Evolutionary conservation across 1,140 invertebrate genomes (phyloP), one percentile per base, ranked within the genome.

Genomic region (Heliothis virescens): DNA sequence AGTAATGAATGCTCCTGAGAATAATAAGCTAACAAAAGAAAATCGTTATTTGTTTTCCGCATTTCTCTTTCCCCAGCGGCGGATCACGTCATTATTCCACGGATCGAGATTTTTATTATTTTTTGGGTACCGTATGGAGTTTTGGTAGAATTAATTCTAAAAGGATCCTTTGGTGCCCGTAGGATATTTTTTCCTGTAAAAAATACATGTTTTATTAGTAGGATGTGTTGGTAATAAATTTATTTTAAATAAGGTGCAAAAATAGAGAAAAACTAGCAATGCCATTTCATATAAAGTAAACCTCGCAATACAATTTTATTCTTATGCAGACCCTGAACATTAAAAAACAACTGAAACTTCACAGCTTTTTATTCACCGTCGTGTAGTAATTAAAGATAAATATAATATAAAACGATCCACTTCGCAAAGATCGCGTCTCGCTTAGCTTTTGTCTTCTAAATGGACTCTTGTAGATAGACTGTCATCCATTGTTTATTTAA

Each of bases 311-410:
- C 10, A 10, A 41, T n/a, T 41, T 34, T 10, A 41, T n/a, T 16
- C 15, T 41, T 47, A 16, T 75, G 18, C 75, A 77, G 62, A 67
- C 29, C 75, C 52, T 26, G n/a, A 26, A 12, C 2, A 18, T 5
- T 2, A 4, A 1, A 12, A n/a, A 53, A 12, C 9, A 10, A 41
- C 15, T 65, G 16, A 2, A 53, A 13, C 48, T 57, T 78, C 11
- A 12, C 63, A 13, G 16, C 15, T 65, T 84, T 71, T 85, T 82
- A 65, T 88, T 87, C 75, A 26, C 71, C 77, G 67, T 85, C 89
- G 90, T 94, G 93, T 94, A 90, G 89, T 94, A 93, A 94, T 94
- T 93, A 94, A 94, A 94, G 93, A 93, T 93, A 94, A 94, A 94
- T 92, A 94, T 92, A 90, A 94, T 94, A 94, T 92, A 93, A 93